These are phyloP conservation scores for Struthidea cinerea DNA, from an alignment of 2,113 vertebrate species.

Conservation along the genomic window DNA sequence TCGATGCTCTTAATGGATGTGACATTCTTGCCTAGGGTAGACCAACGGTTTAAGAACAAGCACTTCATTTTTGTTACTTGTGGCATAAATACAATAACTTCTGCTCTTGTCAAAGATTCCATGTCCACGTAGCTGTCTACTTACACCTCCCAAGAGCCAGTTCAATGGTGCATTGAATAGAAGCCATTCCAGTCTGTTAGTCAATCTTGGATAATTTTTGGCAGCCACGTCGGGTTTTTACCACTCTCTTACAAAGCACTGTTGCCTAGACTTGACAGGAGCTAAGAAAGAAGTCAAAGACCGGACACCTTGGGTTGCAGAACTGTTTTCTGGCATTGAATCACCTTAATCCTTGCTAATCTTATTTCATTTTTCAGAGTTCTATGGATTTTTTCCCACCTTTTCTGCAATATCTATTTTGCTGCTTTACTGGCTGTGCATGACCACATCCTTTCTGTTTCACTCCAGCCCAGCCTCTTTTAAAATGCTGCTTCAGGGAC, in stretches of 20 bases:
- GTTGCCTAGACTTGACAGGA: not conserved
- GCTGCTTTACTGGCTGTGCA: not conserved
- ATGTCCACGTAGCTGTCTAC: not conserved
- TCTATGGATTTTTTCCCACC: not conserved
- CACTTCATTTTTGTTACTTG: not conserved
- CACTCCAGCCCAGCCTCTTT: not conserved
- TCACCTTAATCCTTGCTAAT: not conserved
- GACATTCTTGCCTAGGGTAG: not conserved
- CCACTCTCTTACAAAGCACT: not conserved
- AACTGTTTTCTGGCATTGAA: not conserved
- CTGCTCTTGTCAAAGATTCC: not conserved
- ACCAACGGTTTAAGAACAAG: not conserved
- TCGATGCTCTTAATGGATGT: not conserved
- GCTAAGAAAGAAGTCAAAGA: not conserved
- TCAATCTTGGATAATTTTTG: slow-evolving; percentile 2
- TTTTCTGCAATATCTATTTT: not conserved
- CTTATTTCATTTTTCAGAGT: not conserved
- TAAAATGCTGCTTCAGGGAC: not conserved
- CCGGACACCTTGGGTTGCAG: not conserved
- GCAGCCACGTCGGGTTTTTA: not conserved
- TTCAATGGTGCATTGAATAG: not conserved
- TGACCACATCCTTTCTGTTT: not conserved
- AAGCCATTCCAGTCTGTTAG: not conserved
- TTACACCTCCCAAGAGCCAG: not conserved
- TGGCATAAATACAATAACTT: not conserved